phyloP scores from a whole-genome alignment of 2,888 invertebrate species.

The Saturnia pavonia region DNA sequence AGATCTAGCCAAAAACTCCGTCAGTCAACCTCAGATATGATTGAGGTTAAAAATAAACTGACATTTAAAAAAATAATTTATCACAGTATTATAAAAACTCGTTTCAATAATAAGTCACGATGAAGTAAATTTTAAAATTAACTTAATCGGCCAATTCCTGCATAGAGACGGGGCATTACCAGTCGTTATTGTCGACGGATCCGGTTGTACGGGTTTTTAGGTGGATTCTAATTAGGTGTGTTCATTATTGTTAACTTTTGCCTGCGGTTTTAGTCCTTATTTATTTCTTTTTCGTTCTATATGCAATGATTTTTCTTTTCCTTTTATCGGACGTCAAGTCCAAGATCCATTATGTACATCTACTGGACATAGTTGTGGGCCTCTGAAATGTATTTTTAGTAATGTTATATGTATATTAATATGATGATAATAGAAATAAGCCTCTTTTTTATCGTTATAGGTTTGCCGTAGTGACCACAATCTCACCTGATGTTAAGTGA shows the following conservation, averaged over 20 bases:
- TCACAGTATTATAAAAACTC: no score
- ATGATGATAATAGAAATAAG: no score
- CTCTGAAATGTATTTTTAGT: conserved; percentile 18
- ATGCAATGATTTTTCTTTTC: not conserved
- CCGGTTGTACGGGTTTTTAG: not conserved
- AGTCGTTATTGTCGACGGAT: not conserved
- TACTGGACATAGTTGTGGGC: no score
- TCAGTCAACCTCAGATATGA: no score
- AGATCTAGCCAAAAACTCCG: no score
- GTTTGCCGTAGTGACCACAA: no score
- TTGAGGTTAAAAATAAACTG: no score
- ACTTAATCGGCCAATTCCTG: not conserved
- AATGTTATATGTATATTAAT: no score
- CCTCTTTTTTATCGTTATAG: no score
- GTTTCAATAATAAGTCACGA: no score
- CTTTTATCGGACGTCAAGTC: not conserved
- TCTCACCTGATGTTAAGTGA: no score
- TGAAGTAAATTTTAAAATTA: not conserved
- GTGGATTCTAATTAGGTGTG: not conserved
- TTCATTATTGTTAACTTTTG: not conserved
- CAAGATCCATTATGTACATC: not conserved
- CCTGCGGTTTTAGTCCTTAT: not conserved
- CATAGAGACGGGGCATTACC: conserved; percentile 9
- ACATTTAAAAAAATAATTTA: no score
- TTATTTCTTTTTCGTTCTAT: not conserved